phyloP scores from a whole-genome alignment of 1,140 invertebrate genomes.

The Acyrthosiphon pisum region DNA sequence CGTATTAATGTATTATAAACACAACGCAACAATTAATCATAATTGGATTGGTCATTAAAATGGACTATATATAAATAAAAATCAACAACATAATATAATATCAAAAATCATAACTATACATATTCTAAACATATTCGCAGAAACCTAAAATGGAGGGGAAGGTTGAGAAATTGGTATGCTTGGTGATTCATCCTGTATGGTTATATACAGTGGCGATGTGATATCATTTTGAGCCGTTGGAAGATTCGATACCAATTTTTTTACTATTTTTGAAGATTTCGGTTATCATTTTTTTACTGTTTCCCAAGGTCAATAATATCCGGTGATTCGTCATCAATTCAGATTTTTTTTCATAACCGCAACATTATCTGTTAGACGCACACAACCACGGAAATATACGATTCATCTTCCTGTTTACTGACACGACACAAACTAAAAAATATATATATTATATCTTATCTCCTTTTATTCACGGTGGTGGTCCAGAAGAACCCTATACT shows the following conservation, averaged over 20 bases:
- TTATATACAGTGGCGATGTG: background rate
- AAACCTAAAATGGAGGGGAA: too few relatives aligned
- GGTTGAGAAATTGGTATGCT: too few relatives aligned
- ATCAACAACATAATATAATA: too few relatives aligned
- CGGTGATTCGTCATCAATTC: background rate
- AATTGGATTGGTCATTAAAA: too few relatives aligned
- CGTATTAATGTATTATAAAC: too few relatives aligned
- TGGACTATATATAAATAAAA: too few relatives aligned
- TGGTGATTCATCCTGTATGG: background rate
- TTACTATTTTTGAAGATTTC: background rate
- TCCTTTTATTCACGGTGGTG: background rate
- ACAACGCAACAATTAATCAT: too few relatives aligned
- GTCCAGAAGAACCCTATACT: background rate
- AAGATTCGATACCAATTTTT: background rate
- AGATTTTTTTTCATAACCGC: background rate
- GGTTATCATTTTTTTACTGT: background rate
- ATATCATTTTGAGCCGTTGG: too few relatives aligned
- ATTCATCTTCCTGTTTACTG: conserved; percentile 26
- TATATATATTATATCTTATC: background rate
- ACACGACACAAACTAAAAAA: background rate
- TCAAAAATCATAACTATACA: too few relatives aligned
- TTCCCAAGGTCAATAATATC: conserved; percentile 7
- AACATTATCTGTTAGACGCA: background rate
- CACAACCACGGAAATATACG: background rate
- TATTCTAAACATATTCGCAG: too few relatives aligned